These are phyloP conservation scores for Rhagonycha fulva DNA, from an alignment of 2,888 invertebrate genomes.

Conservation along the genomic window DNA sequence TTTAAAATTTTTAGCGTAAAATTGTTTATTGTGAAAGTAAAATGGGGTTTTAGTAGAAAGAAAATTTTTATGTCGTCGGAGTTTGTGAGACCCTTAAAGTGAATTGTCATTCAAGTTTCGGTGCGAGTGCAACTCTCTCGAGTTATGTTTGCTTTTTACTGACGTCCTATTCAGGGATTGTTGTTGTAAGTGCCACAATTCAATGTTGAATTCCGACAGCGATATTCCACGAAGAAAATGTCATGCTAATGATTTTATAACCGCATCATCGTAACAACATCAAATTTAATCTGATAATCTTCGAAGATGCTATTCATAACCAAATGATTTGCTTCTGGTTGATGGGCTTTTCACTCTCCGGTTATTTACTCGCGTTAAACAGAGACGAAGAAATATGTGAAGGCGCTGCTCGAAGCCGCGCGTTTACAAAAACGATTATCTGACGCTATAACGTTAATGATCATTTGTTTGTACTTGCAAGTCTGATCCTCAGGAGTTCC, in stretches of 20 bases:
- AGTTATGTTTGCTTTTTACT: not conserved
- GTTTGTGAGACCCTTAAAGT: not conserved
- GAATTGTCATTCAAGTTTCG: not conserved
- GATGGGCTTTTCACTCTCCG: not conserved
- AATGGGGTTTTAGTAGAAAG: not conserved
- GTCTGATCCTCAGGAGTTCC: constrained; percentile 3
- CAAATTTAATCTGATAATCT: constrained; percentile 23
- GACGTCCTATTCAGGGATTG: not conserved
- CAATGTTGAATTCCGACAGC: not conserved
- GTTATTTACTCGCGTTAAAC: not conserved
- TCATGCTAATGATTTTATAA: constrained; percentile 24
- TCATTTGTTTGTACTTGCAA: constrained; percentile 25
- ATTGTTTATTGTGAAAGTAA: not conserved
- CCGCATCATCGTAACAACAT: constrained; percentile 17
- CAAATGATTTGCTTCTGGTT: constrained; percentile 12
- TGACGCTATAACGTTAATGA: constrained; percentile 22
- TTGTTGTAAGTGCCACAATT: not conserved
- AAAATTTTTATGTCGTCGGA: not conserved
- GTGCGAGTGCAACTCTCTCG: not conserved
- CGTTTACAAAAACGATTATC: constrained; percentile 22
- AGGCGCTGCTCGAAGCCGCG: constrained; percentile 19
- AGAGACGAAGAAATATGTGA: constrained; percentile 9
- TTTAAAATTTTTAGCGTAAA: not conserved
- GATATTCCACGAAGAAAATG: constrained; percentile 4
- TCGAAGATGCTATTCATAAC: constrained; percentile 17